Percentiles rank a stretch among this genome's conserved stretches.
Conservation (phyloP, 1,140 invertebrate genomes). For the Hyles vespertilio region DNA sequence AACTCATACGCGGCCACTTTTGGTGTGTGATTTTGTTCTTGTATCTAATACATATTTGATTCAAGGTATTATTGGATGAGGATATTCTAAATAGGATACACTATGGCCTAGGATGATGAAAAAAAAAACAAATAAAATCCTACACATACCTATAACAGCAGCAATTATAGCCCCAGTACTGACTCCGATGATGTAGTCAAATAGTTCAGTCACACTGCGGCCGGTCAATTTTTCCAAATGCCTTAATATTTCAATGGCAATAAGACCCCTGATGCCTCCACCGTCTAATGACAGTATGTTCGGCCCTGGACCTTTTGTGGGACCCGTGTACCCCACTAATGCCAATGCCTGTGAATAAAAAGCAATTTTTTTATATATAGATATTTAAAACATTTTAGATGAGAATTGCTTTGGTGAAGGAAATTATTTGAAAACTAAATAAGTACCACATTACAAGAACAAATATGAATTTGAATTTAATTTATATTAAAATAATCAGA, state of each 20-base stretch:
- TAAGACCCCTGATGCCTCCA: slow-evolving; percentile 90
- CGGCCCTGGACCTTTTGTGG: slow-evolving; percentile 84
- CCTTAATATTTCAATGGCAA: slow-evolving; percentile 88
- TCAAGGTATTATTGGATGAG: too few relatives aligned
- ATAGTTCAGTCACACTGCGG: slow-evolving; percentile 81
- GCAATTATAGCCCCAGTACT: slow-evolving; percentile 91
- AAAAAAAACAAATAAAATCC: neutral
- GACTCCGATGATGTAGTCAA: slow-evolving; percentile 95
- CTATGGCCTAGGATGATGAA: neutral
- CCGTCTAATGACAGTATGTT: slow-evolving; percentile 93
- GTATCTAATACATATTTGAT: too few relatives aligned
- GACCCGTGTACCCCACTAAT: slow-evolving; percentile 84
- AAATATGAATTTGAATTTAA: too few relatives aligned
- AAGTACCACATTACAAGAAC: too few relatives aligned
- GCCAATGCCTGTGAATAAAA: slow-evolving; percentile 77
- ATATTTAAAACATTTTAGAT: neutral
- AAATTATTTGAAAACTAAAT: neutral
- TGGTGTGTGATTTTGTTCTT: too few relatives aligned
- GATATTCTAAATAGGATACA: too few relatives aligned
- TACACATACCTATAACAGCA: slow-evolving; percentile 69
- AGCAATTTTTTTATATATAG: neutral
- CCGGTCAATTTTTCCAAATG: slow-evolving; percentile 85
- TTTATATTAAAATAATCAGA: too few relatives aligned
- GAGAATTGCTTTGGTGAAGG: neutral
- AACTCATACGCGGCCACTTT: too few relatives aligned